phyloP scores from a whole-genome alignment of 2,888 invertebrate species.

The Idaea biselata region DNA sequence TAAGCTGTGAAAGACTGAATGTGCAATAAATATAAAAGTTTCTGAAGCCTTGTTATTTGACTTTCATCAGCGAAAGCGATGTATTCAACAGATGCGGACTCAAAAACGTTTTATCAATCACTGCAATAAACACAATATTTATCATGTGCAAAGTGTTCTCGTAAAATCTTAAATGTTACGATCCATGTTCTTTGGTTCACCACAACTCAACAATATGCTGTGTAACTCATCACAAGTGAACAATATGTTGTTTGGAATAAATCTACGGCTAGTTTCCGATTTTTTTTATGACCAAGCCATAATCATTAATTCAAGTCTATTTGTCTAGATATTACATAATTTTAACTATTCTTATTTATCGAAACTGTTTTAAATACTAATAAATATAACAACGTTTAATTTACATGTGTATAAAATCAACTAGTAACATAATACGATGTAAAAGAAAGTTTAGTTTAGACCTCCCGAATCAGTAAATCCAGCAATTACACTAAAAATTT shows the following conservation, averaged over 20 bases:
- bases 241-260: background rate
- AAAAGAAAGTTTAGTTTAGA: constrained; percentile 19
- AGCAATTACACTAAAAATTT: constrained; percentile 36
- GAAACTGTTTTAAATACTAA: background rate
- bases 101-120: constrained; percentile 63
- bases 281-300: background rate
- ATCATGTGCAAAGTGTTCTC: constrained; percentile 59
- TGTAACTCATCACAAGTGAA: too few species aligned
- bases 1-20: background rate
- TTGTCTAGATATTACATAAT: background rate
- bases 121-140: constrained; percentile 60
- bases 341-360: background rate
- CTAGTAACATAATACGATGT: constrained; percentile 25
- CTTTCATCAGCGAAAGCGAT: constrained; percentile 66
- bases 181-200: background rate
- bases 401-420: constrained; percentile 33
- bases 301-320: background rate
- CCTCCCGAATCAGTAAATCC: constrained; percentile 33
- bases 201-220: too few species aligned
- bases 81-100: constrained; percentile 55
- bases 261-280: background rate
- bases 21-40: constrained; percentile 7
- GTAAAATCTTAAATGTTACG: constrained; percentile 39
- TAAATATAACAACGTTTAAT: constrained; percentile 18
- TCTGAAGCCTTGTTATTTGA: constrained; percentile 48